A percentile compares a stretch with the other conserved stretches of the same genome.
These are phyloP conservation scores for Bombus picipes DNA, from an alignment of 1,140 invertebrate species.

Conservation along the genomic window DNA sequence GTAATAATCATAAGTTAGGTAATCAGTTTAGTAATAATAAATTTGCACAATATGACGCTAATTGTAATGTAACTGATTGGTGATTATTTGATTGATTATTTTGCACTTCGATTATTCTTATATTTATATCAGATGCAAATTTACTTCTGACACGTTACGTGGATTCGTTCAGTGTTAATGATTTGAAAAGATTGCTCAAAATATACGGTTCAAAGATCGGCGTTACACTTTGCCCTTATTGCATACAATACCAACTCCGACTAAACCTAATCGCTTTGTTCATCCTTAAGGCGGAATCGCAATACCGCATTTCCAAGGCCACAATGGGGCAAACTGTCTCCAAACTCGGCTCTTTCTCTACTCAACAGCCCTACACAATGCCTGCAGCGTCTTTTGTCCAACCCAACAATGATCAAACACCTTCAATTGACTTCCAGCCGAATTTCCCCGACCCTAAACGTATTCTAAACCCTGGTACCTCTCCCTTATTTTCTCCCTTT, in stretches of 20 bases:
- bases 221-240: too few species aligned
- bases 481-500: not conserved
- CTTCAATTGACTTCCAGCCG: not conserved
- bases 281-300: not conserved
- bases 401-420: not conserved
- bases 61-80: too few species aligned
- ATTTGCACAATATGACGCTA: too few species aligned
- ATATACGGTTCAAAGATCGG: not conserved
- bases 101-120: not conserved
- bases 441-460: not conserved
- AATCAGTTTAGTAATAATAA: too few species aligned
- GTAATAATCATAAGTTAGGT: too few species aligned
- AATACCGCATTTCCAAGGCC: not conserved
- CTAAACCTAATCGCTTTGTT: not conserved
- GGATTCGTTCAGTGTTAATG: not conserved
- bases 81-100: too few species aligned
- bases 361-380: constrained; percentile 1
- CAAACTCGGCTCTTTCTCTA: not conserved
- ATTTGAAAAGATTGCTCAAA: not conserved
- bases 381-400: not conserved
- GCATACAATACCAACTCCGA: not conserved
- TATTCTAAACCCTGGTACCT: not conserved
- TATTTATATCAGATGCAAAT: not conserved
- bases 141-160: not conserved
- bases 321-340: not conserved